These are phyloP conservation scores for Ploceus nigricollis DNA, from an alignment of 2,113 vertebrate genomes.

Conservation along the genomic window DNA sequence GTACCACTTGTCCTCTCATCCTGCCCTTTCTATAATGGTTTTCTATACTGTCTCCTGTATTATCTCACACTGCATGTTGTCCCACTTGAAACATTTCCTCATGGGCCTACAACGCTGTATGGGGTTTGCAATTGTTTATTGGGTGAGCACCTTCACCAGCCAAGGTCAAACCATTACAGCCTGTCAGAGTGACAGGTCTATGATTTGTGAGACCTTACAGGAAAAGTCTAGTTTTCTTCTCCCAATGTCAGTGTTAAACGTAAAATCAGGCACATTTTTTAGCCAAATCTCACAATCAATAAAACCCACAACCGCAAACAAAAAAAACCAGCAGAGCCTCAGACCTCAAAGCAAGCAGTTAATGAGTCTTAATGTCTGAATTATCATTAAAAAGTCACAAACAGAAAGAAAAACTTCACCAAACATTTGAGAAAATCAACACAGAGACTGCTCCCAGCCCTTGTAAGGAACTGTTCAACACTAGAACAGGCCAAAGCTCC, in stretches of 20 bases:
- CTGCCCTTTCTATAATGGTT: background rate
- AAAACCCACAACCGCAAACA: fast-evolving
- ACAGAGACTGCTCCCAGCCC: background rate
- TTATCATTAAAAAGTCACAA: background rate
- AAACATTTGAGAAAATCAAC: background rate
- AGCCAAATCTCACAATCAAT: background rate
- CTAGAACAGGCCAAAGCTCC: background rate
- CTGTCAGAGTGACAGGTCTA: background rate
- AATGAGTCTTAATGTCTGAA: background rate
- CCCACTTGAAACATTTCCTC: background rate
- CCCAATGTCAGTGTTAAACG: background rate
- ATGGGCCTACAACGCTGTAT: background rate
- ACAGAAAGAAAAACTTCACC: background rate
- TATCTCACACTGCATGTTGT: background rate
- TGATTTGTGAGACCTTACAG: background rate
- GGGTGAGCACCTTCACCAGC: background rate
- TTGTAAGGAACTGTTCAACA: background rate
- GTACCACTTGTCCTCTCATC: background rate
- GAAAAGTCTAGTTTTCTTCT: background rate
- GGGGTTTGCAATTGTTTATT: background rate
- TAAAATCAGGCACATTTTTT: background rate
- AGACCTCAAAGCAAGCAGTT: background rate
- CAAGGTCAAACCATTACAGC: background rate
- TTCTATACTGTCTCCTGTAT: background rate
- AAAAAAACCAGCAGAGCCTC: background rate